phyloP scores from a whole-genome alignment of 2,888 invertebrate genomes.

The Hemistola chrysoprasaria region DNA sequence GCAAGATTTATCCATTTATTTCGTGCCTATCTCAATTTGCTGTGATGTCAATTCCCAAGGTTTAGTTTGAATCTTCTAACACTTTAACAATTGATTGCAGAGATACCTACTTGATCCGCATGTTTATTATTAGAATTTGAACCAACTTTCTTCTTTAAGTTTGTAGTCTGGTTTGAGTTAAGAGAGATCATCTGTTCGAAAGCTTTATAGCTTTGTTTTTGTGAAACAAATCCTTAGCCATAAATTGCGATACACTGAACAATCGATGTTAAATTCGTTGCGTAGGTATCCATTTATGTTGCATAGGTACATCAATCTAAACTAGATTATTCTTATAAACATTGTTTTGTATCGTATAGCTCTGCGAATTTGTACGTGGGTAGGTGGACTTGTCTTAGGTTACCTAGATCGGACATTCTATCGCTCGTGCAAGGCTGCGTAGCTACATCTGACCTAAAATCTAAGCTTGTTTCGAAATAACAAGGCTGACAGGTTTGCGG shows the following conservation, averaged over 20 bases:
- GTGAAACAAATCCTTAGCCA: neutral
- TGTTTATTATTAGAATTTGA: too few relatives aligned
- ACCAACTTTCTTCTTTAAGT: too few relatives aligned
- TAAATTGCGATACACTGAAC: constrained; percentile 3
- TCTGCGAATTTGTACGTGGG: constrained; percentile 55
- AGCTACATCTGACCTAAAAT: constrained; percentile 42
- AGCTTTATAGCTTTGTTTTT: too few relatives aligned
- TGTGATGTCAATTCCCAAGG: constrained; percentile 10
- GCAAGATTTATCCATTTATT: constrained; percentile 26
- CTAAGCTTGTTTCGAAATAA: constrained; percentile 33
- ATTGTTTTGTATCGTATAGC: constrained; percentile 30
- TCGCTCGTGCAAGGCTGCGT: constrained; percentile 52
- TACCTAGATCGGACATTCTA: constrained; percentile 66
- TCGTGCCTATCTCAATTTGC: constrained; percentile 4
- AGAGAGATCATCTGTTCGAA: too few relatives aligned
- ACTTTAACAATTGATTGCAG: constrained; percentile 1
- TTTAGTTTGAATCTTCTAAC: too few relatives aligned
- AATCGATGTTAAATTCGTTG: constrained; percentile 6
- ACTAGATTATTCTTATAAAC: constrained; percentile 18
- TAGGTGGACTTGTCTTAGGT: constrained; percentile 35
- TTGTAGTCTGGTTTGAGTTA: too few relatives aligned
- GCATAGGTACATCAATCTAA: constrained; percentile 13
- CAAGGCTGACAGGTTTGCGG: constrained; percentile 5
- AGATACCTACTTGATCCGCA: neutral
- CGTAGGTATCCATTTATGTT: constrained; percentile 18